Percentiles rank a stretch among this genome's conserved stretches.
These are phyloP conservation scores for Hyalella azteca DNA, from an alignment of 2,888 invertebrate species.

Conservation along the genomic window DNA sequence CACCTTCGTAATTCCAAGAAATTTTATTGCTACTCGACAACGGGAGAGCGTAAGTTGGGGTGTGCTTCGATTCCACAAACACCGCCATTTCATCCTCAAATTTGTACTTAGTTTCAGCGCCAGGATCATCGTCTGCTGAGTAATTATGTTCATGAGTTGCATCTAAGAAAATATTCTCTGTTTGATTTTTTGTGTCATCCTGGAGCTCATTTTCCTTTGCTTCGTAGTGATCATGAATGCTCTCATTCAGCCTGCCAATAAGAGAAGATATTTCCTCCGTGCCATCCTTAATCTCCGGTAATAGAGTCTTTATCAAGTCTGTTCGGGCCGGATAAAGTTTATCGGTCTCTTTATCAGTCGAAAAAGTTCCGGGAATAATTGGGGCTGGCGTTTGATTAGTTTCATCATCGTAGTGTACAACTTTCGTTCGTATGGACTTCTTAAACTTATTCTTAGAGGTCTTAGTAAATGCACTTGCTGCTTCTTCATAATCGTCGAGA, in stretches of 20 bases:
- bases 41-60: background rate
- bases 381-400: background rate
- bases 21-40: background rate
- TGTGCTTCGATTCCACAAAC: background rate
- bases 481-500: too few species aligned
- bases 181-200: too few species aligned
- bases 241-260: background rate
- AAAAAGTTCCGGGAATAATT: background rate
- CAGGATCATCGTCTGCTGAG: background rate
- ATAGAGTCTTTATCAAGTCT: background rate
- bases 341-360: background rate
- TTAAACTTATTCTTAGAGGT: too few species aligned
- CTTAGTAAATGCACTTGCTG: too few species aligned
- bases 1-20: background rate
- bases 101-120: background rate
- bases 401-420: background rate
- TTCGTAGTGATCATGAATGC: too few species aligned
- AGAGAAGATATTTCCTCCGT: background rate
- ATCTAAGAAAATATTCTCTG: too few species aligned
- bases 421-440: too few species aligned
- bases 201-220: too few species aligned
- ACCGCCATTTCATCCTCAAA: slow-evolving; percentile 8
- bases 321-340: background rate
- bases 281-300: background rate
- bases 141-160: too few species aligned